phyloP scores from a whole-genome alignment of 2,888 invertebrate genomes.

The Dorcus parallelipipedus region DNA sequence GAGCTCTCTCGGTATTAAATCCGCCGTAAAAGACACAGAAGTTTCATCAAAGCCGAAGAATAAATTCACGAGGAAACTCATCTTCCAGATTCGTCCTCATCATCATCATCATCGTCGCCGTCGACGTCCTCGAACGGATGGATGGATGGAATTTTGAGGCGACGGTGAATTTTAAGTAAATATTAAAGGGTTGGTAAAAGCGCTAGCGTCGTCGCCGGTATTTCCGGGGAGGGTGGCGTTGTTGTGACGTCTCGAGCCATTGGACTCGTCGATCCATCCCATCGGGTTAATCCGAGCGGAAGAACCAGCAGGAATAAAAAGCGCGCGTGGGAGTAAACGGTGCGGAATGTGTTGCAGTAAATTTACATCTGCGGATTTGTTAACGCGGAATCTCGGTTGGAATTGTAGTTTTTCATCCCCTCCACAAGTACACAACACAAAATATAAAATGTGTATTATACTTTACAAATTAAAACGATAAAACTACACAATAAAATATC shows the following conservation, averaged over 20 bases:
- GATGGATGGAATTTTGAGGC: no score
- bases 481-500: not conserved
- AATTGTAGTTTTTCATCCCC: not conserved
- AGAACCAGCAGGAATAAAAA: no score
- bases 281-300: no score
- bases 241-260: not conserved
- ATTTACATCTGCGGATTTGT: no score
- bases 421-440: slow-evolving; percentile 13
- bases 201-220: not conserved
- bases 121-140: no score
- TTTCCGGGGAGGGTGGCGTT: not conserved
- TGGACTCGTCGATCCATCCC: not conserved
- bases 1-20: slow-evolving; percentile 37
- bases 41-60: slow-evolving; percentile 29
- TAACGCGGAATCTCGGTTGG: no score
- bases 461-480: not conserved
- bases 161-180: no score
- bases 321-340: no score
- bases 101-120: not conserved
- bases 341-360: not conserved
- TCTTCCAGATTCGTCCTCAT: slow-evolving; percentile 2
- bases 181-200: not conserved
- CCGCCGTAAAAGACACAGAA: slow-evolving; percentile 31
- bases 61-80: slow-evolving; percentile 20
- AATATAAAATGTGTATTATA: slow-evolving; percentile 1